Percentiles rank a stretch among this genome's conserved stretches.
Conservation (phyloP, 2,888 invertebrate species). For the Acanthosepion esculentum region DNA sequence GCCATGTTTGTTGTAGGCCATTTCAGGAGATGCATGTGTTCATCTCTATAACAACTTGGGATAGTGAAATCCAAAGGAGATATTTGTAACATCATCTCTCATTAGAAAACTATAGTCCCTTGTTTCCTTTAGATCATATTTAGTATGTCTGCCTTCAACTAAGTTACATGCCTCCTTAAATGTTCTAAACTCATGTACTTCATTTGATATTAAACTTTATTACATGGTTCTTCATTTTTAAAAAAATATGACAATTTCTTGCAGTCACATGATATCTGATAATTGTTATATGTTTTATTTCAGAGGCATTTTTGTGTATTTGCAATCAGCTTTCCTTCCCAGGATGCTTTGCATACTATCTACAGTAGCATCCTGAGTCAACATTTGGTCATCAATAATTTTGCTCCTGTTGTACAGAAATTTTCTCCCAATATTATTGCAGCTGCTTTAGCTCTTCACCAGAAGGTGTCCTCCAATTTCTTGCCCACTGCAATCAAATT, state of each 20-base stretch:
- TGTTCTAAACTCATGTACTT: no score
- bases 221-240: not conserved
- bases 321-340: conserved; percentile 84
- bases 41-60: no score
- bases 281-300: conserved; percentile 50
- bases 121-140: no score
- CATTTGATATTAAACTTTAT: not conserved
- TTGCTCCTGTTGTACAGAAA: conserved; percentile 82
- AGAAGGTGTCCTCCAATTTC: conserved; percentile 89
- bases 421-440: conserved; percentile 84
- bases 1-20: no score
- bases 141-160: no score
- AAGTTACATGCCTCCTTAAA: no score
- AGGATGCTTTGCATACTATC: conserved; percentile 88
- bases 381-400: conserved; percentile 83
- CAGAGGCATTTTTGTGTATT: conserved; percentile 77
- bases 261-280: not conserved
- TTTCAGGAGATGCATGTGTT: no score
- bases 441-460: conserved; percentile 89
- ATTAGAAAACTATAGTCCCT: no score
- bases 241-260: not conserved
- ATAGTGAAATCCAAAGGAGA: no score
- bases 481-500: conserved; percentile 96
- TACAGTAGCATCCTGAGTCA: conserved; percentile 86
- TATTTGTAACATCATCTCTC: no score